These are phyloP conservation scores for Neocloeon triangulifer DNA, from an alignment of 1,140 invertebrate genomes.

Conservation along the genomic window DNA sequence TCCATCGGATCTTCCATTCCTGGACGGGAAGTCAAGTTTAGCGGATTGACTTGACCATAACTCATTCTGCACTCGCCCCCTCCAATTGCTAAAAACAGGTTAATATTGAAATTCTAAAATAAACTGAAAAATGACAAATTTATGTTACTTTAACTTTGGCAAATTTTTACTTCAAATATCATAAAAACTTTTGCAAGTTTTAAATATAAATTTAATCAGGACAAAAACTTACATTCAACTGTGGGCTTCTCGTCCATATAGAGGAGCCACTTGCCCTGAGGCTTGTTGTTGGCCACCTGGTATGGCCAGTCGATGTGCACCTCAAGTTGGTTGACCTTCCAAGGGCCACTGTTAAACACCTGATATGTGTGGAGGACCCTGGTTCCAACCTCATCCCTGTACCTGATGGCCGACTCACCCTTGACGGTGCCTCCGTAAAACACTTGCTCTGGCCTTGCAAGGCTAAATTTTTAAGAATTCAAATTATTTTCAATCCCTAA, in stretches of 20 bases:
- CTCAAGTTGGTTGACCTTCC: slow-evolving; percentile 49
- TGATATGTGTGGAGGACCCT: slow-evolving; percentile 65
- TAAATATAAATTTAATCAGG: slow-evolving; percentile 3
- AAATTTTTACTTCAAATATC: no score
- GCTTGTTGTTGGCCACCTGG: slow-evolving; percentile 54
- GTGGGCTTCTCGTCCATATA: slow-evolving; percentile 63
- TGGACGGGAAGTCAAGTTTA: slow-evolving; percentile 31
- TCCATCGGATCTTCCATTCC: slow-evolving; percentile 12
- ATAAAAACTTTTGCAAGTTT: no score
- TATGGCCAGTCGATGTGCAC: slow-evolving; percentile 77
- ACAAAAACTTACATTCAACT: slow-evolving; percentile 31
- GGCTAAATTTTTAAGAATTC: slow-evolving; percentile 15
- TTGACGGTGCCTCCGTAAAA: slow-evolving; percentile 66
- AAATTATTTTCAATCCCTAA: background rate
- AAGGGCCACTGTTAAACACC: slow-evolving; percentile 68
- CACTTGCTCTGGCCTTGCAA: slow-evolving; percentile 46
- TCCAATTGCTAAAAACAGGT: slow-evolving; percentile 10
- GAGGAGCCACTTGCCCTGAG: slow-evolving; percentile 68
- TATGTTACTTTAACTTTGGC: slow-evolving; percentile 7
- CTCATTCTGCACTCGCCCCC: slow-evolving; percentile 33
- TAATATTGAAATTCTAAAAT: background rate
- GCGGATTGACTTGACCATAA: slow-evolving; percentile 36
- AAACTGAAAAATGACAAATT: slow-evolving; percentile 6
- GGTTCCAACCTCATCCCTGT: slow-evolving; percentile 66
- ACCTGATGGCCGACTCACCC: slow-evolving; percentile 59